These are phyloP conservation scores for Cuniculus paca DNA, from an alignment of 2,797 vertebrate genomes.

Conservation along the genomic window DNA sequence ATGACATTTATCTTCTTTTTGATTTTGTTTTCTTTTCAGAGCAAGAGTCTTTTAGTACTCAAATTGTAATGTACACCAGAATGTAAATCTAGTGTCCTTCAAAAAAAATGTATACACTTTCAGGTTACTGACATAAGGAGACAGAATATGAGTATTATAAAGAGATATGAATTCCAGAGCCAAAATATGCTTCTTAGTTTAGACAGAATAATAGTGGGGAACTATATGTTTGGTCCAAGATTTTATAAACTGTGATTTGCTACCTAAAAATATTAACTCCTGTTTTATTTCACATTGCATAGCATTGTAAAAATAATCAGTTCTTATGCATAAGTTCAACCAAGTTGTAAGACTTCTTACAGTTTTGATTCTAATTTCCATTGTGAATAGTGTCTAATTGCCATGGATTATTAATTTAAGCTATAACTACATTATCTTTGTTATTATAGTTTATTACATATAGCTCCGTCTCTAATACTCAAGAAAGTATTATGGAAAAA, in stretches of 20 bases:
- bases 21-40: slow-evolving; percentile 15
- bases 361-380: slow-evolving; percentile 6
- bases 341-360: not conserved
- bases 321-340: not conserved
- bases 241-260: not conserved
- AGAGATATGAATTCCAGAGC: not conserved
- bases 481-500: slow-evolving; percentile 22
- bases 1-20: not conserved
- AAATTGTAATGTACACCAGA: not conserved
- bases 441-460: slow-evolving; percentile 17
- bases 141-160: not conserved
- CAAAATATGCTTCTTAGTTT: slow-evolving; percentile 25
- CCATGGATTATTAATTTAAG: not conserved
- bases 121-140: not conserved
- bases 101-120: not conserved
- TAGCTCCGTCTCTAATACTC: not conserved
- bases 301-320: not conserved
- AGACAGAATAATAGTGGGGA: not conserved
- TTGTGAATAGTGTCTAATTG: slow-evolving; percentile 30
- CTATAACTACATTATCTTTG: slow-evolving; percentile 1
- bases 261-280: slow-evolving; percentile 26
- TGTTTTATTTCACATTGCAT: not conserved
- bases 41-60: not conserved
- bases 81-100: not conserved
- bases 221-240: not conserved